These are phyloP conservation scores for Tinea pellionella DNA, from an alignment of 2,888 invertebrate species.

Conservation along the genomic window DNA sequence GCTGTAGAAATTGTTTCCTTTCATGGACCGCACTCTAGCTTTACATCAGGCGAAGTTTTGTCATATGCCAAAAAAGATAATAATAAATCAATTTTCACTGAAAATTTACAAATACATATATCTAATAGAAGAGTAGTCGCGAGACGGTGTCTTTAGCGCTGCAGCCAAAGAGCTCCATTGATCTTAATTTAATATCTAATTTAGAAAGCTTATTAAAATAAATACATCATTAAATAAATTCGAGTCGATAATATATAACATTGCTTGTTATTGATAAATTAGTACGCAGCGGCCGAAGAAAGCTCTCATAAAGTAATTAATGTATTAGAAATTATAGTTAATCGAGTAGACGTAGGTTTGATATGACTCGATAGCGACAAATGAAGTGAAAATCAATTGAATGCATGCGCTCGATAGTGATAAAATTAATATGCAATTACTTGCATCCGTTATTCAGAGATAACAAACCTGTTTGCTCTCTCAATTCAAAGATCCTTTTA, in stretches of 20 bases:
- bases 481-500: neutral
- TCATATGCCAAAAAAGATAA: too few relatives aligned
- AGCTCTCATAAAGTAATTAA: neutral
- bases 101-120: too few relatives aligned
- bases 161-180: too few relatives aligned
- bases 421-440: neutral
- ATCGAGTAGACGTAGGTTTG: neutral
- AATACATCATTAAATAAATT: conserved; percentile 12
- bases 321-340: neutral
- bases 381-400: neutral
- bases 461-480: neutral
- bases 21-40: too few relatives aligned
- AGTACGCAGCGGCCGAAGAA: neutral
- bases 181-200: too few relatives aligned
- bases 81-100: too few relatives aligned
- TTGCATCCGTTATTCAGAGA: neutral
- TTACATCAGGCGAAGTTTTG: too few relatives aligned
- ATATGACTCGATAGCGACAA: neutral
- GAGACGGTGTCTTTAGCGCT: too few relatives aligned
- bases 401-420: neutral
- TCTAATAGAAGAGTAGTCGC: too few relatives aligned
- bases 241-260: neutral
- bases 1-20: too few relatives aligned
- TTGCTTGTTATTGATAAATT: neutral
- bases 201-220: conserved; percentile 15